phyloP scores from a whole-genome alignment of 2,888 invertebrate genomes.

The Peribatodes rhomboidaria region DNA sequence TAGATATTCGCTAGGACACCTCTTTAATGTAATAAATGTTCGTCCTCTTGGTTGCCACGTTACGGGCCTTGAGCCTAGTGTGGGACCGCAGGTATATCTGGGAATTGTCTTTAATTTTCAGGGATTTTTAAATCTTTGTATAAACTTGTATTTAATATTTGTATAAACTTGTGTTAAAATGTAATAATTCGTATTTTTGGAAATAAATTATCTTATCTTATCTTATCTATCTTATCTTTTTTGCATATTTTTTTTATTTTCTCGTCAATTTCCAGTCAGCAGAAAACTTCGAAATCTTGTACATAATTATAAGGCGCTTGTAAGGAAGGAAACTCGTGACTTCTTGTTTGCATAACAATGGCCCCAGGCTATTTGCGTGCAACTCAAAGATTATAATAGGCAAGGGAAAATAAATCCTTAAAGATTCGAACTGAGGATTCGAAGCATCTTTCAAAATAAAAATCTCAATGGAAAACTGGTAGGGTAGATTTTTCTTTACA shows the following conservation, averaged over 20 bases:
- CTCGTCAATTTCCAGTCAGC: not conserved
- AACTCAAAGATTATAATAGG: constrained; percentile 58
- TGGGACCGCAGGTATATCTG: too few relatives aligned
- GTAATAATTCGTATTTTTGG: too few relatives aligned
- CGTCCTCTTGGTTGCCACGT: too few relatives aligned
- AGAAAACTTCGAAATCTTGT: not conserved
- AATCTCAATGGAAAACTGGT: constrained; percentile 42
- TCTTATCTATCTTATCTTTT: too few relatives aligned
- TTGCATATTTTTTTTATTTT: not conserved
- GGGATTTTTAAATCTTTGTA: too few relatives aligned
- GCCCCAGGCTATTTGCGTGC: constrained; percentile 53
- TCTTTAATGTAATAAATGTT: too few relatives aligned
- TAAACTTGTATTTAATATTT: too few relatives aligned
- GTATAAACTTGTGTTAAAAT: too few relatives aligned
- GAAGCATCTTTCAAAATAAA: constrained; percentile 27
- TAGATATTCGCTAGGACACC: too few relatives aligned
- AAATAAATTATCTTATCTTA: too few relatives aligned
- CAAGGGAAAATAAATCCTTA: constrained; percentile 48
- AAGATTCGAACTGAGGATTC: constrained; percentile 27
- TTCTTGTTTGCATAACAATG: constrained; percentile 53
- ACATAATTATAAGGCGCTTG: constrained; percentile 8
- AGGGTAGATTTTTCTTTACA: constrained; percentile 24
- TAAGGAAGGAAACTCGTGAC: constrained; percentile 9
- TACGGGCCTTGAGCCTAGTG: too few relatives aligned
- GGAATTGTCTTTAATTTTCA: too few relatives aligned